Evolutionary conservation across 2,888 invertebrate species (phyloP), one percentile per base, ranked within the genome.

Genomic region (Hylaea fasciaria): DNA sequence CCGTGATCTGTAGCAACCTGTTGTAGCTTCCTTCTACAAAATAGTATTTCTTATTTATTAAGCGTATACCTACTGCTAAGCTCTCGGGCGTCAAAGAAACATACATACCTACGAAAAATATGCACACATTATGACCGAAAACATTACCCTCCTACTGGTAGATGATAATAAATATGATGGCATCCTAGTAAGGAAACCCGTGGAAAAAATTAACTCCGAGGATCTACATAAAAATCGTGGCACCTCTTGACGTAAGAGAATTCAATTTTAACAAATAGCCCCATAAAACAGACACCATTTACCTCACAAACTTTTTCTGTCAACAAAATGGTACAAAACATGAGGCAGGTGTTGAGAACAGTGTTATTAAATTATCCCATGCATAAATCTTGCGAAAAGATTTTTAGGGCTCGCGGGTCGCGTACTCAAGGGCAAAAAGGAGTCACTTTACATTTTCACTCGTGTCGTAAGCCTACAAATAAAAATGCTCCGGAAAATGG

Each of bases 391-490:
- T 74, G 71, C 67, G 68, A 69, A 71, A 64, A 66, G 63, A 64
- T 70, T 64, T 32, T 60, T 48, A 57, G 64, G 69, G 66, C 67
- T 68, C 65, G 47, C 58, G 71, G 74, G 71, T 70, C 68, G 64
- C 45, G 55, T 64, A 64, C 65, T 69, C 65, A 72, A 72, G 72
- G 72, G 66, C 69, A 77, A 74, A 76, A 78, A 77, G 61, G 56
- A 85, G 82, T 83, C 82, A 81, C 78, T 85, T 85, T 82, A 79
- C 80, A 78, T 84, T 86, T 66, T 83, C 82, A 81, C 82, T 76
- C 72, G 72, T 72, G 68, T 76, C 79, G 81, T 87, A 83, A 87
- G 85, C 81, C 79, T 71, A 70, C 68, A 67, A 81, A 83, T 84
- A 83, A 83, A 85, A 71, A 83, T 77, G 74, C 78, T 74, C 29